phyloP scores from a whole-genome alignment of 2,888 invertebrate genomes.

The Polydesmus complanatus region DNA sequence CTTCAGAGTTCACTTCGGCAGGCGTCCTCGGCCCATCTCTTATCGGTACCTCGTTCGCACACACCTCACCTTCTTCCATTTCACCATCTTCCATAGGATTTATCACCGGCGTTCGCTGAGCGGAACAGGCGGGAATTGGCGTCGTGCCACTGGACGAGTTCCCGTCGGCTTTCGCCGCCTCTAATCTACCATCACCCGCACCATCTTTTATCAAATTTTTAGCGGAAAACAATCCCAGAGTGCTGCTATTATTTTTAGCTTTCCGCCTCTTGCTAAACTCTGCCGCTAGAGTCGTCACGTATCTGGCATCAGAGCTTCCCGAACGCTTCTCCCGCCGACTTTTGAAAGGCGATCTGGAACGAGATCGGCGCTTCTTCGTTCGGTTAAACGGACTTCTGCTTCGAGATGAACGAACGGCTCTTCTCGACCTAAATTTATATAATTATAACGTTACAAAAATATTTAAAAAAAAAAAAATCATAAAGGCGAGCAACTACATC shows the following conservation, averaged over 20 bases:
- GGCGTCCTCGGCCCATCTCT: background rate
- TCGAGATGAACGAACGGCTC: conserved; percentile 2
- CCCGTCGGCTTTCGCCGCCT: background rate
- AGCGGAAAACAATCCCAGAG: background rate
- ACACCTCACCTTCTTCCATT: conserved; percentile 54
- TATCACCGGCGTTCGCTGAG: background rate
- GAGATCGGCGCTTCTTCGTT: conserved; percentile 17
- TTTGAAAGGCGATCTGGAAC: conserved; percentile 19
- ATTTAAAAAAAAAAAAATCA: background rate
- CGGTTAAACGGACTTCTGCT: conserved; percentile 13
- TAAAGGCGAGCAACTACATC: too few relatives aligned
- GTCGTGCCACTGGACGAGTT: background rate
- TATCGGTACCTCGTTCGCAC: background rate
- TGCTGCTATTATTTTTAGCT: conserved; percentile 20
- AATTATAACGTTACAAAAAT: too few relatives aligned
- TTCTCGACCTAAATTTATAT: too few relatives aligned
- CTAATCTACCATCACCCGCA: background rate
- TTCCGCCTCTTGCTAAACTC: conserved; percentile 30
- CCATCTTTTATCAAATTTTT: background rate
- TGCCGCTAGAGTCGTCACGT: conserved; percentile 29
- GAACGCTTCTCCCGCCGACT: conserved; percentile 18
- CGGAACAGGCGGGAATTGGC: background rate
- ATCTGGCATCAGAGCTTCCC: conserved; percentile 22
- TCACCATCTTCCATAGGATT: conserved; percentile 64
- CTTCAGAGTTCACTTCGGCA: conserved; percentile 19